These are phyloP conservation scores for Dufourea novaeangliae DNA, from an alignment of 1,140 invertebrate species.

Conservation along the genomic window DNA sequence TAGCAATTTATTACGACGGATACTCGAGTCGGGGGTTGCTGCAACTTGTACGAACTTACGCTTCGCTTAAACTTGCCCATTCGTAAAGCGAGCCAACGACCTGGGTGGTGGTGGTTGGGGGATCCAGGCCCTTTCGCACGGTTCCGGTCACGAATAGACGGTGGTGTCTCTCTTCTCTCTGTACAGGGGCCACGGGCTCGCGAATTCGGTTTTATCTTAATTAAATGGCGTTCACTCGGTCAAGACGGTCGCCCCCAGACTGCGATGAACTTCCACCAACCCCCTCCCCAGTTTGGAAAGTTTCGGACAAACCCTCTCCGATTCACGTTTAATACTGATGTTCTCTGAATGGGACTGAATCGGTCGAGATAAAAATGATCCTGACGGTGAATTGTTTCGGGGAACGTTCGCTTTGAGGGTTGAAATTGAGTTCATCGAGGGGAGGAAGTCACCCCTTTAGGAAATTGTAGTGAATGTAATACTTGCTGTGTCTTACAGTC, in stretches of 20 bases:
- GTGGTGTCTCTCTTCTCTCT: background rate
- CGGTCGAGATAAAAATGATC: background rate
- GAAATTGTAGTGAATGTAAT: too few relatives aligned
- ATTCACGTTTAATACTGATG: background rate
- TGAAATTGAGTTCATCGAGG: too few relatives aligned
- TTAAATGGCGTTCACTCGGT: conserved; percentile 55
- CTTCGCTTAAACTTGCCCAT: conserved; percentile 52
- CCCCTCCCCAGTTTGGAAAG: background rate
- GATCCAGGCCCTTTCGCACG: conserved; percentile 41
- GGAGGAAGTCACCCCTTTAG: too few relatives aligned
- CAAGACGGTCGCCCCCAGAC: conserved; percentile 10
- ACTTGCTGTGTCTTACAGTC: too few relatives aligned
- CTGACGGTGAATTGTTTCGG: too few relatives aligned
- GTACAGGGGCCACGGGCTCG: conserved; percentile 20
- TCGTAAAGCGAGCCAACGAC: conserved; percentile 43
- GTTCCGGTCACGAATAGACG: conserved; percentile 54
- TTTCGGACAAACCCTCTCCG: background rate
- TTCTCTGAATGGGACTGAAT: conserved; percentile 1
- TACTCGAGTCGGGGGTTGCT: conserved; percentile 40
- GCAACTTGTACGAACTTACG: conserved; percentile 61
- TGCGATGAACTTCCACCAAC: background rate
- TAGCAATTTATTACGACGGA: conserved; percentile 64
- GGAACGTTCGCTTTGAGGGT: too few relatives aligned
- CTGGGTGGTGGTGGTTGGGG: background rate
- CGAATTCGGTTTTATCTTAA: conserved; percentile 59